These are phyloP conservation scores for Agelaius phoeniceus DNA, from an alignment of 2,113 vertebrate species.

Conservation along the genomic window DNA sequence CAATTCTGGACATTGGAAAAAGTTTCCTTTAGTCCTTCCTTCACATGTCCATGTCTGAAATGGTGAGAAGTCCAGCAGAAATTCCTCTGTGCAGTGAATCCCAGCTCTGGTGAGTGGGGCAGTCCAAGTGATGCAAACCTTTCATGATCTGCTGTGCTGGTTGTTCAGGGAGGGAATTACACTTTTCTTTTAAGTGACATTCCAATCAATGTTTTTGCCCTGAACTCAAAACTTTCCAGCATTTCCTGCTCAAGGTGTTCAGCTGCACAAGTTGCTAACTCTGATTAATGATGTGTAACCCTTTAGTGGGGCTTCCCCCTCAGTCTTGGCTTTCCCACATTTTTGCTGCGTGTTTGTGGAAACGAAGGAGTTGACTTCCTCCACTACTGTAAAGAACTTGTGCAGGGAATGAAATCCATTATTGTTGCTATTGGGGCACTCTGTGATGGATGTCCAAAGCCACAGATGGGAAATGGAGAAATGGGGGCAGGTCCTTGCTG, in stretches of 20 bases:
- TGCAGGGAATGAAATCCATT: neutral
- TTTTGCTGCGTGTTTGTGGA: neutral
- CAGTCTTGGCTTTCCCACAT: neutral
- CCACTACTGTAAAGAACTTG: neutral
- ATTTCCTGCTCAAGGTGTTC: neutral
- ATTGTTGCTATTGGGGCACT: accelerated
- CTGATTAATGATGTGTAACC: neutral
- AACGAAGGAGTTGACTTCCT: neutral
- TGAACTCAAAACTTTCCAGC: neutral
- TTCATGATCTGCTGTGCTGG: neutral
- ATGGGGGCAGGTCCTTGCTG: too few relatives aligned
- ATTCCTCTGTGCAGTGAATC: neutral
- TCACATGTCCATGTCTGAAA: accelerated
- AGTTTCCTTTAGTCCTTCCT: neutral
- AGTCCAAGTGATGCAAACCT: neutral
- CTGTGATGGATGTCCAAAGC: neutral
- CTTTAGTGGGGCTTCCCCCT: neutral
- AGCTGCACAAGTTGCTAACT: neutral
- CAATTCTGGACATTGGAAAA: neutral
- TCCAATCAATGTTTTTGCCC: neutral
- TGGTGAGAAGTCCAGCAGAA: neutral
- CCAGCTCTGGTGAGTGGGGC: accelerated
- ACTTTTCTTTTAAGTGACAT: neutral
- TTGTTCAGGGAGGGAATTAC: neutral
- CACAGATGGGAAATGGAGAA: neutral